These are phyloP conservation scores for Athripsodes cinereus DNA, from an alignment of 2,888 invertebrate genomes.

Conservation along the genomic window DNA sequence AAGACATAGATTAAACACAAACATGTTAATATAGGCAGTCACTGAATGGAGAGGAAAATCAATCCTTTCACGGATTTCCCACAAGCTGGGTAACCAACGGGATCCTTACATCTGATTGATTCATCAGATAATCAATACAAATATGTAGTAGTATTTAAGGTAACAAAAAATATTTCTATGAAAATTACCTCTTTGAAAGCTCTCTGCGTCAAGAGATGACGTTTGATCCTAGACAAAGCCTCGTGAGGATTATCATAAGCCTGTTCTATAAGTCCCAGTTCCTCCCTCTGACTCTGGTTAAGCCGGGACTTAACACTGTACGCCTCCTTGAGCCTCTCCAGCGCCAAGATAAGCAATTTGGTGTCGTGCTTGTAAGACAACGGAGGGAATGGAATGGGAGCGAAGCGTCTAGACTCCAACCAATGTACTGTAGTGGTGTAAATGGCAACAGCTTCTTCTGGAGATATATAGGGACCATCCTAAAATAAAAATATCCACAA, in stretches of 20 bases:
- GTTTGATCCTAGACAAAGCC: slow-evolving; percentile 96
- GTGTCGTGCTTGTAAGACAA: slow-evolving; percentile 99
- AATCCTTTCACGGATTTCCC: too few species aligned
- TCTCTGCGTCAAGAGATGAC: slow-evolving; percentile 96
- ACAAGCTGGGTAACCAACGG: too few species aligned
- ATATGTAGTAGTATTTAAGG: too few species aligned
- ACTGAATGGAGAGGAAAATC: too few species aligned
- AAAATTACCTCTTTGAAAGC: slow-evolving; percentile 87
- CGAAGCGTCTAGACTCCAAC: slow-evolving; percentile 96
- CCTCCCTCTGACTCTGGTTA: slow-evolving; percentile 98
- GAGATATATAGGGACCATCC: slow-evolving; percentile 99
- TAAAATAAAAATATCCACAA: slow-evolving; percentile 32
- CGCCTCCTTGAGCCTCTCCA: slow-evolving; percentile 95
- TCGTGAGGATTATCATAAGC: slow-evolving; percentile 99
- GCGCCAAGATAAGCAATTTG: slow-evolving; percentile 90
- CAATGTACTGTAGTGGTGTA: slow-evolving; percentile 99
- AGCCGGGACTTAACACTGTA: slow-evolving; percentile 96
- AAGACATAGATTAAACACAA: too few species aligned
- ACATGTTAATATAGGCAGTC: too few species aligned
- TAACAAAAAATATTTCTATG: too few species aligned
- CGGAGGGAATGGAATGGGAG: slow-evolving; percentile 99
- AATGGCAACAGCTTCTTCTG: slow-evolving; percentile 99
- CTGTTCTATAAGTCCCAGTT: slow-evolving; percentile 97
- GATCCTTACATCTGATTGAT: too few species aligned
- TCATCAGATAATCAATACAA: too few species aligned